Percentiles rank a stretch among this genome's conserved stretches.
phyloP scores from a whole-genome alignment of 2,888 invertebrate genomes.

The Ochropleura plecta region DNA sequence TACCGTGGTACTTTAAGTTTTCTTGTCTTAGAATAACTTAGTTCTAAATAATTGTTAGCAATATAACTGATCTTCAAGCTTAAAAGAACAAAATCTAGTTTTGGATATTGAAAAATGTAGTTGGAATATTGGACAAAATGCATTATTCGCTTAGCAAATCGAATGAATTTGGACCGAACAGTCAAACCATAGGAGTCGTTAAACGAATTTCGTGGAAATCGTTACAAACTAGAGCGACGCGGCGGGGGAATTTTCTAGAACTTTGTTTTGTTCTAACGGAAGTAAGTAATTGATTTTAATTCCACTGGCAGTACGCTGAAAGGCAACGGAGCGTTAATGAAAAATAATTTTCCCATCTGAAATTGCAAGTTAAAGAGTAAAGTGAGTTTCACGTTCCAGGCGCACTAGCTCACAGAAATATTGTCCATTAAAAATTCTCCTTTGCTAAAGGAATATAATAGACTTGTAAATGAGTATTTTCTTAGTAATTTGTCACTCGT shows the following conservation, averaged over 20 bases:
- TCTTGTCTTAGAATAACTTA: not conserved
- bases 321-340: conserved; percentile 85
- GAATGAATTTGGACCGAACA: conserved; percentile 62
- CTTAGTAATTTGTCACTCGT: conserved; percentile 55
- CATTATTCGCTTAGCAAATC: conserved; percentile 56
- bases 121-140: conserved; percentile 35
- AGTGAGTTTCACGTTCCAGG: conserved; percentile 65
- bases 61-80: not conserved
- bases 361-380: conserved; percentile 80
- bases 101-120: conserved; percentile 20
- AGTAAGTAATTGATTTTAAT: conserved; percentile 87
- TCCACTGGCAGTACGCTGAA: conserved; percentile 80
- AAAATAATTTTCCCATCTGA: conserved; percentile 86
- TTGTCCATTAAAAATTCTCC: conserved; percentile 77
- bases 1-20: not conserved
- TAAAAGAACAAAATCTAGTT: conserved; percentile 9
- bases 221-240: conserved; percentile 69
- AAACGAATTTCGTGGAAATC: conserved; percentile 73
- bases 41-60: not conserved
- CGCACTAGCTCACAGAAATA: conserved; percentile 72
- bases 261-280: conserved; percentile 81
- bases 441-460: conserved; percentile 63
- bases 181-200: conserved; percentile 66
- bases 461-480: conserved; percentile 65
- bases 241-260: conserved; percentile 75